Percentiles rank a stretch among this genome's conserved stretches.
phyloP scores from a whole-genome alignment of 1,140 invertebrate species.

The Mizuhopecten yessoensis region DNA sequence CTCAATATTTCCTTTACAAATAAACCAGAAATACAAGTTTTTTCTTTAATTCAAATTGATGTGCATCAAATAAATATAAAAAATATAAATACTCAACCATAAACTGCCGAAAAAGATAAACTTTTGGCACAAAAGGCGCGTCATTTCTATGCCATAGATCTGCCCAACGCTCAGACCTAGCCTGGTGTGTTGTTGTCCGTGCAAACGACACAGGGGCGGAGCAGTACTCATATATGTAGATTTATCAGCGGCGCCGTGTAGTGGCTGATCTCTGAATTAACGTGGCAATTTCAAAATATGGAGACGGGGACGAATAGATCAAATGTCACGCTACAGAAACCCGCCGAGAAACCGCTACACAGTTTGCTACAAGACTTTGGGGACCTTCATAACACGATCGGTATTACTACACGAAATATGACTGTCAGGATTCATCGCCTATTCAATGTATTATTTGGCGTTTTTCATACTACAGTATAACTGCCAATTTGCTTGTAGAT shows the following conservation, averaged over 20 bases:
- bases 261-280: not conserved
- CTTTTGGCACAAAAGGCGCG: not conserved
- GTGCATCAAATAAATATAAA: too few relatives aligned
- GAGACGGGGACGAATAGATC: conserved; percentile 8
- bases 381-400: not conserved
- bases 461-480: conserved; percentile 26
- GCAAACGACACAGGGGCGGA: not conserved
- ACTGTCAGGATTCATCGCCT: not conserved
- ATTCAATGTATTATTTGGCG: conserved; percentile 20
- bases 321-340: conserved; percentile 15
- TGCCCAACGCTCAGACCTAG: too few relatives aligned
- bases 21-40: too few relatives aligned
- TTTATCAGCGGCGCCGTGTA: conserved; percentile 27
- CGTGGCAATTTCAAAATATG: conserved; percentile 38
- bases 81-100: not conserved
- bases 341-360: conserved; percentile 29
- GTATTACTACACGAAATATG: conserved; percentile 13
- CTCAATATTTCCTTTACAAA: too few relatives aligned
- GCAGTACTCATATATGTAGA: not conserved
- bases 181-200: not conserved
- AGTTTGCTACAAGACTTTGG: conserved; percentile 23
- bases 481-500: conserved; percentile 33
- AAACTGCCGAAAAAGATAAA: not conserved
- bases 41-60: too few relatives aligned
- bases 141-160: not conserved